These are phyloP conservation scores for Onthophagus sagittarius DNA, from an alignment of 2,888 invertebrate species.

Conservation along the genomic window DNA sequence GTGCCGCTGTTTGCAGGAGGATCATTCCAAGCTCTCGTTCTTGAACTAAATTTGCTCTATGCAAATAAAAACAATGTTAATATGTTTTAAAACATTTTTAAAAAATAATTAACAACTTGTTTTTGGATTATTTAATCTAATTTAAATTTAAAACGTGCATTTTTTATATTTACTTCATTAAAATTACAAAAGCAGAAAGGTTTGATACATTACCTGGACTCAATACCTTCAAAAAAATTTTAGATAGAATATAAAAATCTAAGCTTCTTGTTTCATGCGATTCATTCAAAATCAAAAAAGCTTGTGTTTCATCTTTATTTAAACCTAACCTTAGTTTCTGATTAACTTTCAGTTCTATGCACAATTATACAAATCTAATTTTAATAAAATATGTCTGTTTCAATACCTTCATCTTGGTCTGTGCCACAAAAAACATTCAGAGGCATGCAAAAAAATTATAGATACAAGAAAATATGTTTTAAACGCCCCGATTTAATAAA, in stretches of 20 bases:
- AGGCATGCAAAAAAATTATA: conserved; percentile 57
- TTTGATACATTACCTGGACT: no score
- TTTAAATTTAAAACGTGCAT: no score
- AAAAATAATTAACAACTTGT: no score
- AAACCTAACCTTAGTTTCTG: not conserved
- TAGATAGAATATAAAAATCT: no score
- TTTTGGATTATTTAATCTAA: no score
- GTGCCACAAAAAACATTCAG: conserved; percentile 72
- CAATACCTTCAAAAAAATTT: no score
- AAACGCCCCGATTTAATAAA: not conserved
- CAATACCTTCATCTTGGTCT: conserved; percentile 65
- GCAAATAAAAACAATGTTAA: conserved; percentile 4
- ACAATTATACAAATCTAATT: conserved; percentile 1
- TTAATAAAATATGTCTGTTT: conserved; percentile 46
- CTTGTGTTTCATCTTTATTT: not conserved
- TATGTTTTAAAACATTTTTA: no score
- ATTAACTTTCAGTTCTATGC: not conserved
- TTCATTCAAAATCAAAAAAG: no score
- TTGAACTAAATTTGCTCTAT: conserved; percentile 76
- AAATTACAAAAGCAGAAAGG: no score
- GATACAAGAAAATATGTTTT: conserved; percentile 42
- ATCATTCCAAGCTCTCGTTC: conserved; percentile 78
- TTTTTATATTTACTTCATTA: no score
- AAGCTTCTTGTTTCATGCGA: no score
- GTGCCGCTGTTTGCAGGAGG: conserved; percentile 53